Base-by-base conservation (phyloP, 2,113 vertebrate species). In the Chrysemys picta region DNA sequence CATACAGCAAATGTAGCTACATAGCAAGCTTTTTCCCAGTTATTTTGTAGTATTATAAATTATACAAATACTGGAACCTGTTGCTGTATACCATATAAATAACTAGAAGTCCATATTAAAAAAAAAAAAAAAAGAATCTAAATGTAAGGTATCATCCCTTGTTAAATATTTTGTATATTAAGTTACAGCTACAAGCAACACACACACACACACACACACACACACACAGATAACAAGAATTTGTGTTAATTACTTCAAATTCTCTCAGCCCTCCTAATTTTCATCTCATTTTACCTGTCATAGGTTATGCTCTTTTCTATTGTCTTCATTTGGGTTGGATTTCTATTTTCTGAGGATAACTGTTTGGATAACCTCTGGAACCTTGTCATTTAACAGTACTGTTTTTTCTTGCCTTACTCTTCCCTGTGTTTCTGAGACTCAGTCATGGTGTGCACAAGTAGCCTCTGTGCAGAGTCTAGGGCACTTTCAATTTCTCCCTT, bases 21-120 rank as follows among this genome's bases (percentile, higher is more conserved):
- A 21, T 88, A 65, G 31, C 27, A 95, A 95, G 76, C n/a, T 95
- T 96, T 96, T 90, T 84, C 84, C 95, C 89, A 84, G 38, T 45
- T 78, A 35, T 90, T 47, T 75, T 82, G 79, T 47, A 85, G 81
- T 13, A 83, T 42, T 49, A 69, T 90, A 96, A 96, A 95, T 69
- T 53, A 89, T 49, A 29, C 78, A 87, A 69, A 3, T 1, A 3
- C 90, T 96, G 92, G 62, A 65, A 65, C 14, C 56, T 25, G 29
- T 65, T 88, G 21, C 69, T 94, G 95, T 47, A 47, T 50, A 87
- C 49, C 65, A 56, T 0, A 0, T 25, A 54, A 89, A 89, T 52
- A 90, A 57, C 10, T 24, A 57, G 24, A 90, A 95, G 85, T 1
- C 5, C 24, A 90, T 79, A 76, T 91, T 65, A 22, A 65, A 56